Conservation (phyloP, 2,888 invertebrate species). For the Oligia strigilis region DNA sequence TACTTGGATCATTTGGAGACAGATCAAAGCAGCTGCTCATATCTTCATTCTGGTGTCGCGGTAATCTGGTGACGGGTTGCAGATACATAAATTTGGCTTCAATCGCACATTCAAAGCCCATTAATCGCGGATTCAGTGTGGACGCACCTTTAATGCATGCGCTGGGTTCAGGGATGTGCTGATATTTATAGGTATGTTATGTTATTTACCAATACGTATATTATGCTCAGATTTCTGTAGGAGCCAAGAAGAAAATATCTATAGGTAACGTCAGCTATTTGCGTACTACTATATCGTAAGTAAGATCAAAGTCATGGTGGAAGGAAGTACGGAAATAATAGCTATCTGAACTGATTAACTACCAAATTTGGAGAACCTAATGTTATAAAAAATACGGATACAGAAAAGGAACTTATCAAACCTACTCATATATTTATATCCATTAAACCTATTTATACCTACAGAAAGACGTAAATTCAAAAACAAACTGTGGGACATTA, state of each 20-base stretch:
- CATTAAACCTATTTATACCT: not conserved
- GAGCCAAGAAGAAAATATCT: not conserved
- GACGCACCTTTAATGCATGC: conserved; percentile 86
- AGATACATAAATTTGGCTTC: conserved; percentile 89
- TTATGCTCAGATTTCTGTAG: not conserved
- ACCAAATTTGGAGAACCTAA: not conserved
- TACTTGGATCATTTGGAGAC: conserved; percentile 64
- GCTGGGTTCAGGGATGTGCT: conserved; percentile 75
- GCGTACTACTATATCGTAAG: not conserved
- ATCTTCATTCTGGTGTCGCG: conserved; percentile 76
- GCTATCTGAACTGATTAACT: not conserved
- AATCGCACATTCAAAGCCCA: conserved; percentile 85
- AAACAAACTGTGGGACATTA: conserved; percentile 13
- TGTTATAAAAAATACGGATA: not conserved
- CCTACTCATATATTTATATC: not conserved
- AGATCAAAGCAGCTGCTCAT: conserved; percentile 82
- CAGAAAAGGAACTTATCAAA: not conserved
- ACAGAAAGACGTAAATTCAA: not conserved
- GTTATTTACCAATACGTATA: conserved; percentile 1
- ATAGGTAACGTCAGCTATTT: not conserved
- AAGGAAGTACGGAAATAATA: not conserved
- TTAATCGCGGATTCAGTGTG: conserved; percentile 88
- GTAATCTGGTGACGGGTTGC: conserved; percentile 84
- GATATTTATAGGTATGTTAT: not conserved
- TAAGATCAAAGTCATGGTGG: not conserved